Percentiles rank a stretch among this genome's conserved stretches.
These are phyloP conservation scores for Leucozona laternaria DNA, from an alignment of 2,888 invertebrate species.

Conservation along the genomic window DNA sequence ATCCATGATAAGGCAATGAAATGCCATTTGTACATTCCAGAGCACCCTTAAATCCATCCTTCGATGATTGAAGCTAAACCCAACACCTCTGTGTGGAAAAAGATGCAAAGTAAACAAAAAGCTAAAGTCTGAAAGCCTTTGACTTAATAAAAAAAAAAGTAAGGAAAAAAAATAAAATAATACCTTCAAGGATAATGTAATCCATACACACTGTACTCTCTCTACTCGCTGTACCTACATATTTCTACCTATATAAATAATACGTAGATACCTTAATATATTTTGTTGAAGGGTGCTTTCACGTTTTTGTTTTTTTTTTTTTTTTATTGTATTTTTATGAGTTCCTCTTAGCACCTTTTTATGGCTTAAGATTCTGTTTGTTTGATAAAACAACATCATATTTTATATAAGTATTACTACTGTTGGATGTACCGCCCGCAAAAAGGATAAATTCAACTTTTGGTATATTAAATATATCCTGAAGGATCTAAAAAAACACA, in stretches of 20 bases:
- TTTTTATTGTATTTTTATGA: conserved; percentile 53
- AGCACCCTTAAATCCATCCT: conserved; percentile 6
- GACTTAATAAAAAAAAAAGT: conserved; percentile 24
- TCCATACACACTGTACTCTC: conserved; percentile 14
- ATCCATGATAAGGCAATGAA: conserved; percentile 36
- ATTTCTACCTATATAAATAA: neutral
- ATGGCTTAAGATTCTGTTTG: conserved; percentile 46
- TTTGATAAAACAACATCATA: conserved; percentile 39
- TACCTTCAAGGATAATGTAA: conserved; percentile 31
- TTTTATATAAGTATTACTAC: conserved; percentile 30
- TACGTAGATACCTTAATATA: neutral
- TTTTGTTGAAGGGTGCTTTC: conserved; percentile 36
- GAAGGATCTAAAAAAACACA: neutral
- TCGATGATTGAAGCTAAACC: conserved; percentile 28
- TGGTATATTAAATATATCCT: conserved; percentile 28
- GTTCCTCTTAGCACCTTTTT: conserved; percentile 50
- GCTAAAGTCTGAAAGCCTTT: conserved; percentile 24
- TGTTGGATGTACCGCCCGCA: conserved; percentile 7
- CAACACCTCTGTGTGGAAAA: conserved; percentile 1
- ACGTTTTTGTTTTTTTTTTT: neutral
- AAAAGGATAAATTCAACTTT: conserved; percentile 33
- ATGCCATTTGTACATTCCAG: conserved; percentile 12
- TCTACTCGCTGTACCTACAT: no score
- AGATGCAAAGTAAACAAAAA: conserved; percentile 27
- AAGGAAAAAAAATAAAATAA: conserved; percentile 17